Evolutionary conservation across 1,140 invertebrate genomes (phyloP), one percentile per base, ranked within the genome.

Genomic region (Dendroctonus ponderosae): DNA sequence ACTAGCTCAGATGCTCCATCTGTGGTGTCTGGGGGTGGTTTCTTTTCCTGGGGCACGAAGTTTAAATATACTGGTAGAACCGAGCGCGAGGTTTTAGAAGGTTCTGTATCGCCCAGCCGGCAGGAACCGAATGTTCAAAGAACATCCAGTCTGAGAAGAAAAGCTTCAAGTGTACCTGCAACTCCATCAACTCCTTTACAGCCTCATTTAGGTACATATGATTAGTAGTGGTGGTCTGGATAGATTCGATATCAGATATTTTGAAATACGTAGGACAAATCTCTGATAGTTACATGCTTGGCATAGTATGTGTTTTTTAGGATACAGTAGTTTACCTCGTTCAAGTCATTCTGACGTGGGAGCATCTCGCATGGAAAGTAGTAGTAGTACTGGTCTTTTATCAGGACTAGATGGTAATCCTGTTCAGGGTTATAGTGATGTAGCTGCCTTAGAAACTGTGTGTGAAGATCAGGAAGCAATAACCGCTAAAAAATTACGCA

Each of bases 41-140:
- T 97, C 70, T 97, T 97, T 82, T 94, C 92, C 0, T 91, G 92
- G 86, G 93, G 93, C 44, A 95, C 93, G 46, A 95, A 94, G 80
- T 96, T 97, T 78, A 90, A 93, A 71, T 94, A 92, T 79, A 90
- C 90, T 56, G 94, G 94, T 3, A 82, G 93, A 62, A 94, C 93
- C 12, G 93, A 96, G 79, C 83, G 87, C 44, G 94, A 97, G 81
- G 91, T 96, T 57, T 79, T 94, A 53, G 89, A 90, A 74, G 90
- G 91, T 71, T 80, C 80, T 61, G 83, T 82, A 46, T 83, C 84
- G 39, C 76, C 84, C 15, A 77, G 79, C 15, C 80, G 83, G 57
- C 85, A 86, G 64, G 84, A 86, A 79, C 82, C 86, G 70, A 72
- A 80, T 72, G 83, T 87, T 72, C 80, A 83, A 78, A 79, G 84